phyloP scores from a whole-genome alignment of 1,140 invertebrate genomes.

The Neoseiulus cucumeris region DNA sequence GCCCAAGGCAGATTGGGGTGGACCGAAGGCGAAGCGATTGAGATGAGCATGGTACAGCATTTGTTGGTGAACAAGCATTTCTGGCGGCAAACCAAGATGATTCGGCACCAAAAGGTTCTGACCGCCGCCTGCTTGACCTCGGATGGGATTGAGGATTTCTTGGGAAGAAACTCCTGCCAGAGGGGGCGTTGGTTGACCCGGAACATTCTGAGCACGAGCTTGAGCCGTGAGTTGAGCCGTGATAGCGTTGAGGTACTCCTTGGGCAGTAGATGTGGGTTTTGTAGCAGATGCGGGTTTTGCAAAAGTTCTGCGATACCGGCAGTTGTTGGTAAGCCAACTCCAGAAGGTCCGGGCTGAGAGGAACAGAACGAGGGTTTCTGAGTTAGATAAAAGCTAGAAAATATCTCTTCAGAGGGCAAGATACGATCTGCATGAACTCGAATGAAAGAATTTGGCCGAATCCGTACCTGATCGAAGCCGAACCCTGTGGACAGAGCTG shows the following conservation, averaged over 20 bases:
- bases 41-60: background rate
- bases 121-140: background rate
- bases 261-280: conserved; percentile 13
- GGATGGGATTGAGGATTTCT: background rate
- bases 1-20: background rate
- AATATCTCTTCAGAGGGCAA: no score
- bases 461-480: background rate
- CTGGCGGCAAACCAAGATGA: background rate
- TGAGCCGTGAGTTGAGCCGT: conserved; percentile 15
- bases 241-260: conserved; percentile 18
- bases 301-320: conserved; percentile 26
- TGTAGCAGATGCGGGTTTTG: conserved; percentile 23
- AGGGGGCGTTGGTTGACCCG: conserved; percentile 16
- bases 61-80: background rate
- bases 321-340: conserved; percentile 14
- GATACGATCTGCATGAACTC: no score
- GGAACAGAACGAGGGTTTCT: background rate
- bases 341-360: background rate
- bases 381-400: background rate
- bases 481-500: background rate
- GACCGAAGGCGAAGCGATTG: background rate
- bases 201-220: conserved; percentile 16
- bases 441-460: background rate
- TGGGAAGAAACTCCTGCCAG: conserved; percentile 15
- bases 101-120: conserved; percentile 2